Evolutionary conservation across 1,140 invertebrate genomes (phyloP), one percentile per base, ranked within the genome.

Genomic region (Holcopasites calliopsidis): DNA sequence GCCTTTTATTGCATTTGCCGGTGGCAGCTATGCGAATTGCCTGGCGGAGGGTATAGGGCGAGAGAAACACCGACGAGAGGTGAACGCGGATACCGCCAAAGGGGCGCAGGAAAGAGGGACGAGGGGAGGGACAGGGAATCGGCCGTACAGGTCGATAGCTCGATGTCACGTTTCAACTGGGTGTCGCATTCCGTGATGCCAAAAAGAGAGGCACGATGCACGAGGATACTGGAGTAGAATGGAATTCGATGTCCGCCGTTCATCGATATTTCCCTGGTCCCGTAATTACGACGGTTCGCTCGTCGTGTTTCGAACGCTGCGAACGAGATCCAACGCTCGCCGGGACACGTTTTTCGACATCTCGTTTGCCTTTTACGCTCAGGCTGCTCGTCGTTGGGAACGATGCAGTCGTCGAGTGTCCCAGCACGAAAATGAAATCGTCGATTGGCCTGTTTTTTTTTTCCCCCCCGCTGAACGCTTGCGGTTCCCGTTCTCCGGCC

Each of bases 1-100:
- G 75, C 81, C 85, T 89, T 87, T 89, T 87, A 89, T 87, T 88
- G 86, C 85, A 84, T 88, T 79, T 79, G 77, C 74, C 57, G 83
- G 65, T 44, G 49, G 60, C 62, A 58, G 77, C 74, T 38, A 49
- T 7, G 69, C 61, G 62, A 73, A 57, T 47, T 2, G 10, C 52
- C 10, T 26, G 58, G 49, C 58, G 33, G 35, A 40, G 64, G 58
- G 50, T 49, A 55, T n/a, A 55, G 18, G 38, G 42, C 26, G 66
- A 44, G 64, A 64, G 77, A 40, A 42, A 70, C 65, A 55, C 61
- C 66, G 64, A 61, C 38, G 26, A 50, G 58, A n/a, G 58, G 26
- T 11, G 60, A 40, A 44, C 38, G 21, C 16, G 23, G 60, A 47
- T 57, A 3, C 28, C n/a, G 31, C 55, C 28, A 35, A 47, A 13